Evolutionary conservation across 2,888 invertebrate species (phyloP).

Genomic region (Julus scanicus): DNA sequence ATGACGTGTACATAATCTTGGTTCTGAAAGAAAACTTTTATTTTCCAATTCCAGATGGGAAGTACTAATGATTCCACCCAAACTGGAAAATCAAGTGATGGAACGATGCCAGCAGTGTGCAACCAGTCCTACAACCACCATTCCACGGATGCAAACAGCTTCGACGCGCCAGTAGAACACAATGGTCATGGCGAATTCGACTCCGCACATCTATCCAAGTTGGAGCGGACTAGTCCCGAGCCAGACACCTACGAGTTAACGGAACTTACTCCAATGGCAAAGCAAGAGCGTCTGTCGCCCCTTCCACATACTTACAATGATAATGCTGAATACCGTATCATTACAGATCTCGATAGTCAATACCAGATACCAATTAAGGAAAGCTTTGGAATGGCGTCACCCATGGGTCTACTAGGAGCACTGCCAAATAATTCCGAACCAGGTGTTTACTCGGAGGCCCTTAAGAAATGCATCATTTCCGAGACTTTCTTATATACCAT

Average conservation of each 20-base stretch:
- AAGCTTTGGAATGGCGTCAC: neutral
- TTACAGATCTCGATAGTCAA: slow-evolving; percentile 24
- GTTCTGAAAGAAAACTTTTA: neutral
- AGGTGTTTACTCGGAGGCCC: slow-evolving; percentile 31
- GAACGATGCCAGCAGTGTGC: slow-evolving; percentile 36
- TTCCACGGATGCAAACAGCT: slow-evolving; percentile 47
- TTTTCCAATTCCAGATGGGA: slow-evolving; percentile 20
- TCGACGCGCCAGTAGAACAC: neutral
- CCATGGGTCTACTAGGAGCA: slow-evolving; percentile 11
- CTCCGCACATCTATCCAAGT: slow-evolving; percentile 32
- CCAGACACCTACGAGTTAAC: slow-evolving; percentile 54
- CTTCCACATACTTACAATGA: slow-evolving; percentile 42
- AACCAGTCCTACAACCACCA: slow-evolving; percentile 50
- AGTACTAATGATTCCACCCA: slow-evolving; percentile 46
- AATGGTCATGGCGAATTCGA: slow-evolving; percentile 44
- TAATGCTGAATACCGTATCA: slow-evolving; percentile 39
- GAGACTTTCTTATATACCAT: slow-evolving; percentile 53
- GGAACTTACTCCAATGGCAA: slow-evolving; percentile 52
- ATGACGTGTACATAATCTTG: no score
- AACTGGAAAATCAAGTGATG: slow-evolving; percentile 39
- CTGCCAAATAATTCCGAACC: slow-evolving; percentile 7
- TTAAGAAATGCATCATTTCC: slow-evolving; percentile 53
- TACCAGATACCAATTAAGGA: slow-evolving; percentile 39
- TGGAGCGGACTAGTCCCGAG: slow-evolving; percentile 51
- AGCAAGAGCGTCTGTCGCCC: slow-evolving; percentile 51